phyloP scores from a whole-genome alignment of 2,113 vertebrate genomes.

The Percina caprodes region DNA sequence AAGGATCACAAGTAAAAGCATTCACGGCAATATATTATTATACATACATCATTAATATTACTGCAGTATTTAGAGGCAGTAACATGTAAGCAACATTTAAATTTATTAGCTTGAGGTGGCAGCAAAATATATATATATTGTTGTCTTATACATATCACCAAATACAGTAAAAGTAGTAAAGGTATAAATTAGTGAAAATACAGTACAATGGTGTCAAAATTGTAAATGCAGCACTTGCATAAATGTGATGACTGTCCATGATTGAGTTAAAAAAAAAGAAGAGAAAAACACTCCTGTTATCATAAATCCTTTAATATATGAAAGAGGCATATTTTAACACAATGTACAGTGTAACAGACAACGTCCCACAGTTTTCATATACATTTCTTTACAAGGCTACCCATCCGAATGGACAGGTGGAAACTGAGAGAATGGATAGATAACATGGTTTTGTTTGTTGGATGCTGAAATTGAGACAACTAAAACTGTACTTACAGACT shows the following conservation, averaged over 20 bases:
- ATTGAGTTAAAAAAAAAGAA: neutral
- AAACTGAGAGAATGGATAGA: slow-evolving; percentile 20
- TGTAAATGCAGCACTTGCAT: neutral
- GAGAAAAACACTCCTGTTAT: slow-evolving; percentile 40
- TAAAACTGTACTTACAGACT: neutral
- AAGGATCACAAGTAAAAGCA: neutral
- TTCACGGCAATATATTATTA: neutral
- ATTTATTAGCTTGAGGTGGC: neutral
- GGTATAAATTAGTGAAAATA: neutral
- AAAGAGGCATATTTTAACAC: slow-evolving; percentile 82
- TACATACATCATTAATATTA: neutral
- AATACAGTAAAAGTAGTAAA: neutral
- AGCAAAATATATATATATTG: too few species aligned
- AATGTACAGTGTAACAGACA: slow-evolving; percentile 88
- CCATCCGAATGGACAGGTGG: slow-evolving; percentile 28
- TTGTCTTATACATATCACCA: neutral
- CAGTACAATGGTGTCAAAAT: neutral
- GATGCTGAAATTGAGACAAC: neutral
- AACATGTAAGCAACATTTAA: neutral
- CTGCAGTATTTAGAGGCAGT: neutral
- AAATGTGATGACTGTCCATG: neutral
- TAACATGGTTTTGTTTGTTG: slow-evolving; percentile 4
- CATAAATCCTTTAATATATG: slow-evolving; percentile 85
- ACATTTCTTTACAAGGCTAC: slow-evolving; percentile 68
- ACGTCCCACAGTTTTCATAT: slow-evolving; percentile 77